Percentiles rank a stretch among this genome's conserved stretches.
These are phyloP conservation scores for Melanophora roralis DNA, from an alignment of 2,888 invertebrate genomes.

Conservation along the genomic window DNA sequence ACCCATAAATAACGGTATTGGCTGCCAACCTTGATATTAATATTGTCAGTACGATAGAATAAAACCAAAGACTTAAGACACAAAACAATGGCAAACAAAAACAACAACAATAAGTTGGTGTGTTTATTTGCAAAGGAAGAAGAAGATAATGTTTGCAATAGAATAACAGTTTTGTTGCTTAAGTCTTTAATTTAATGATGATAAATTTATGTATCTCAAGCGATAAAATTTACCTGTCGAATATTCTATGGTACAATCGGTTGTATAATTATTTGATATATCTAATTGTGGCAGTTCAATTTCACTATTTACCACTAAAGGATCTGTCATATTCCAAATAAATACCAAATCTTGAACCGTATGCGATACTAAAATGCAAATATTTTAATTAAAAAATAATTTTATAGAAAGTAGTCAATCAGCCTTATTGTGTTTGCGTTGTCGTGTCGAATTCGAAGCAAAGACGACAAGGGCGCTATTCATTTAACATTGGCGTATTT, in stretches of 20 bases:
- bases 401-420: too few species aligned
- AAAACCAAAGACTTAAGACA: conserved; percentile 42
- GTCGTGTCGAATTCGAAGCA: too few species aligned
- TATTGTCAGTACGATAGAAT: background rate
- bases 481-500: too few species aligned
- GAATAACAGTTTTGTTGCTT: conserved; percentile 25
- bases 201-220: background rate
- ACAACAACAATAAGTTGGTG: too few species aligned
- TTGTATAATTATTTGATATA: conserved; percentile 91
- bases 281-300: conserved; percentile 93
- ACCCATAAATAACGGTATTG: too few species aligned
- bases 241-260: conserved; percentile 94
- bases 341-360: conserved; percentile 96
- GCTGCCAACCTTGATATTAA: too few species aligned
- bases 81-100: background rate
- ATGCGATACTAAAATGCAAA: conserved; percentile 86
- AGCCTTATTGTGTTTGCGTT: too few species aligned
- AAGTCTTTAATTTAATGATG: conserved; percentile 40
- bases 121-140: too few species aligned
- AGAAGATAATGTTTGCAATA: background rate
- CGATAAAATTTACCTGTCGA: conserved; percentile 80
- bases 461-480: too few species aligned
- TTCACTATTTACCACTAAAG: conserved; percentile 91
- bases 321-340: conserved; percentile 94
- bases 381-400: too few species aligned